Evolutionary conservation across 2,888 invertebrate genomes (phyloP).

Genomic region (Eupithecia exiguata): DNA sequence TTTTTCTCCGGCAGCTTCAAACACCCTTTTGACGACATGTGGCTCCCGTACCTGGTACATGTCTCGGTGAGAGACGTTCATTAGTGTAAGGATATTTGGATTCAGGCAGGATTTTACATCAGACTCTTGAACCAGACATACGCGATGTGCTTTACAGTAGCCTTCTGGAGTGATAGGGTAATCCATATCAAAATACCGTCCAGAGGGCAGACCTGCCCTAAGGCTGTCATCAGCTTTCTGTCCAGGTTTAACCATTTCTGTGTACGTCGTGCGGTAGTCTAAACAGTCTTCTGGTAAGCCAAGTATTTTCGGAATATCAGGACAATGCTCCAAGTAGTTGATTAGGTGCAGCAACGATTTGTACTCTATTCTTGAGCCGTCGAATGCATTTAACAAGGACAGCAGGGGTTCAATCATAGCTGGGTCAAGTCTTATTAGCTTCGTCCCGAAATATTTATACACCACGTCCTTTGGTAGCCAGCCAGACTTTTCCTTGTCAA

Average conservation of each 20-base stretch:
- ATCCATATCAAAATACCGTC: conserved; percentile 72
- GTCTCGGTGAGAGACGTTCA: conserved; percentile 69
- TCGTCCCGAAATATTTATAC: conserved; percentile 70
- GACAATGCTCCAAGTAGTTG: conserved; percentile 71
- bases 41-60: conserved; percentile 71
- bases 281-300: conserved; percentile 65
- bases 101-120: conserved; percentile 63
- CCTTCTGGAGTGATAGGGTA: conserved; percentile 65
- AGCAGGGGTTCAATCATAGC: conserved; percentile 77
- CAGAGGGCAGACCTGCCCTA: conserved; percentile 73
- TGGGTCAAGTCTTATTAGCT: conserved; percentile 75
- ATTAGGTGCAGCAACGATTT: conserved; percentile 77
- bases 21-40: conserved; percentile 69
- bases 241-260: conserved; percentile 69
- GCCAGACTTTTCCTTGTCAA: conserved; percentile 69
- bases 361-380: conserved; percentile 76
- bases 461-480: conserved; percentile 75
- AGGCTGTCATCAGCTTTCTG: conserved; percentile 52
- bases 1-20: conserved; percentile 78
- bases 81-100: conserved; percentile 66
- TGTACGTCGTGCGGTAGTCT: conserved; percentile 71
- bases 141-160: conserved; percentile 60
- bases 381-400: conserved; percentile 72
- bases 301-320: conserved; percentile 70
- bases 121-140: conserved; percentile 68